Evolutionary conservation across 2,888 invertebrate genomes (phyloP).

Genomic region (Lottia scabra): DNA sequence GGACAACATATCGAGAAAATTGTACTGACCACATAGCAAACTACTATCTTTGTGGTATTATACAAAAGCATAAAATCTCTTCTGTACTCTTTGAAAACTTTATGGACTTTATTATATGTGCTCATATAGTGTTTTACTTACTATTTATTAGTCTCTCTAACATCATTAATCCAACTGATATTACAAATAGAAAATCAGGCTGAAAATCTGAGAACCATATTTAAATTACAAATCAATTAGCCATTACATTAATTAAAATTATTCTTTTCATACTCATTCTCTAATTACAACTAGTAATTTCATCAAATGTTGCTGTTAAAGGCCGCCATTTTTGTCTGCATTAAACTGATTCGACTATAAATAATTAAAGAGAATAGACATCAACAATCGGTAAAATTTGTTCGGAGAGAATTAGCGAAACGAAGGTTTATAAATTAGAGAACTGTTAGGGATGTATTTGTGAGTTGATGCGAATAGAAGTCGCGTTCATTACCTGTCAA

Average conservation of each 20-base stretch:
- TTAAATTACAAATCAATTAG: neutral
- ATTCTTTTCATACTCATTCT: neutral
- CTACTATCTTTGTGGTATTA: no score
- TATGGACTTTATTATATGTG: no score
- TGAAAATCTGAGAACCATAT: no score
- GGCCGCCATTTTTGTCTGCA: neutral
- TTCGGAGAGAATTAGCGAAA: neutral
- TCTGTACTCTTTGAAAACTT: no score
- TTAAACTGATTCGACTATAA: neutral
- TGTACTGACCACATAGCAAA: no score
- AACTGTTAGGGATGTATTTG: neutral
- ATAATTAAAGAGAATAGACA: neutral
- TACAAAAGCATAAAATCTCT: no score
- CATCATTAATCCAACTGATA: no score
- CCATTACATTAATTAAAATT: neutral
- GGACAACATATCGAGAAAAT: no score
- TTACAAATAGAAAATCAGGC: no score
- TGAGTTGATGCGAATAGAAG: neutral
- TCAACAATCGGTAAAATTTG: neutral
- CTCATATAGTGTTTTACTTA: no score
- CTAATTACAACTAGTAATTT: no score
- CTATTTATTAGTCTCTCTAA: no score
- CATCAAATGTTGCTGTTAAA: neutral
- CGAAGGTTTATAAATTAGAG: neutral
- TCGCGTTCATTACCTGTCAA: neutral